Evolutionary conservation across 2,888 invertebrate species (phyloP).

Genomic region (Drosophila rellima): DNA sequence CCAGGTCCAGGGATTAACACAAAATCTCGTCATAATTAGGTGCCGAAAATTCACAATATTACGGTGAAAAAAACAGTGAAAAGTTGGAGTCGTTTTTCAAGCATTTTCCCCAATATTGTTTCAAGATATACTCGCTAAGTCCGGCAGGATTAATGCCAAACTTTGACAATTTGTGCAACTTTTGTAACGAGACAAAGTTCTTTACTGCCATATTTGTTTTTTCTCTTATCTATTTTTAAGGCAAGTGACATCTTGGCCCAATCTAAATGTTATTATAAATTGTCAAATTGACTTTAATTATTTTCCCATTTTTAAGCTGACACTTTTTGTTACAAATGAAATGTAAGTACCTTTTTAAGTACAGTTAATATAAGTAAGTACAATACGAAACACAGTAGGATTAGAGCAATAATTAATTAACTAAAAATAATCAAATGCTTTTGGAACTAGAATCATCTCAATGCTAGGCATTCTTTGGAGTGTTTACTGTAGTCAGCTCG

Average conservation of each 20-base stretch:
- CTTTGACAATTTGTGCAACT: slow-evolving; percentile 54
- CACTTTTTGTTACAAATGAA: slow-evolving; percentile 21
- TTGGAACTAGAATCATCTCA: slow-evolving; percentile 1
- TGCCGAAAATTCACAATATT: slow-evolving; percentile 55
- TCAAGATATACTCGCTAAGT: slow-evolving; percentile 33
- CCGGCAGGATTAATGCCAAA: slow-evolving; percentile 59
- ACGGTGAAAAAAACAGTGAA: slow-evolving; percentile 55
- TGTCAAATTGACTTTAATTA: slow-evolving; percentile 18
- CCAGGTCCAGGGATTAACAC: slow-evolving; percentile 63
- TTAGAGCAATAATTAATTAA: slow-evolving; percentile 11
- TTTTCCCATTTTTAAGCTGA: slow-evolving; percentile 22
- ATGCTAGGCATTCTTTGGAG: slow-evolving; percentile 31
- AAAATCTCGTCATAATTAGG: slow-evolving; percentile 78
- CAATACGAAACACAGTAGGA: slow-evolving; percentile 9
- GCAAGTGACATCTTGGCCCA: background rate
- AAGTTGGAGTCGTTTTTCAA: slow-evolving; percentile 40
- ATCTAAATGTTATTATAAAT: slow-evolving; percentile 4
- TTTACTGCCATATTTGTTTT: slow-evolving; percentile 29
- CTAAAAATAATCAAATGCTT: slow-evolving; percentile 4
- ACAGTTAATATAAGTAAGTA: slow-evolving; percentile 26
- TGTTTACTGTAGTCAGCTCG: slow-evolving; percentile 19
- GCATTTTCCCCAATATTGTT: slow-evolving; percentile 34
- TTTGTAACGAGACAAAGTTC: slow-evolving; percentile 26
- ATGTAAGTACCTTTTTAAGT: slow-evolving; percentile 36
- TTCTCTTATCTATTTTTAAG: background rate